Conservation (phyloP, 1,140 invertebrate species). For the Holcopasites calliopsidis region DNA sequence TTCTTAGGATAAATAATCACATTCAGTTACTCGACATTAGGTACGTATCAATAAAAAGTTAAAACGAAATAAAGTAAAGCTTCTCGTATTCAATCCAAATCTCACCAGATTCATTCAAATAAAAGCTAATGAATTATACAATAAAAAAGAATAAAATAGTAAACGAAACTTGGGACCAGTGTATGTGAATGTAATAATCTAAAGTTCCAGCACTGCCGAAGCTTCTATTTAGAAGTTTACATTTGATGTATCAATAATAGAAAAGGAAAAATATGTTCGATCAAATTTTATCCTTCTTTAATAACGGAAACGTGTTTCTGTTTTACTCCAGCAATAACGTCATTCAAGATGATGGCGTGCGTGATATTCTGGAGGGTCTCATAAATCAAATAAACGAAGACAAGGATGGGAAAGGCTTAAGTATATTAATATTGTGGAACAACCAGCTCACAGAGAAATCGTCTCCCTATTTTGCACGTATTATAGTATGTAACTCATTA, state of each 20-base stretch:
- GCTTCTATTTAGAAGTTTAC: no score
- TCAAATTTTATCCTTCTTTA: no score
- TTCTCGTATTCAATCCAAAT: no score
- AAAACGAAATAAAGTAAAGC: background rate
- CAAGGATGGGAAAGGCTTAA: conserved; percentile 82
- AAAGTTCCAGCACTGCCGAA: no score
- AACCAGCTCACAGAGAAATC: conserved; percentile 90
- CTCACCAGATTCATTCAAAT: no score
- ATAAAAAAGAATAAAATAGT: no score
- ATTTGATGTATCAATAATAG: no score
- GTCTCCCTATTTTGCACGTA: conserved; percentile 83
- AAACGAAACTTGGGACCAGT: no score
- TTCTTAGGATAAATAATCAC: conserved; percentile 85
- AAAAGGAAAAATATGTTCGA: no score
- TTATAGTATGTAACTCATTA: conserved; percentile 82
- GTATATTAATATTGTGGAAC: conserved; percentile 91
- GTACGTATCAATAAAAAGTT: conserved; percentile 66
- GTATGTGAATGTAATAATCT: no score
- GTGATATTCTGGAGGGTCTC: conserved; percentile 86
- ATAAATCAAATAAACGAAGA: conserved; percentile 82
- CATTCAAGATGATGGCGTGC: conserved; percentile 87
- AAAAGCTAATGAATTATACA: no score
- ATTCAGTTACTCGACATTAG: conserved; percentile 89
- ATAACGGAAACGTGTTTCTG: conserved; percentile 17
- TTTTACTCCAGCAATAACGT: conserved; percentile 84